phyloP scores from a whole-genome alignment of 2,113 vertebrate genomes.

The Notarius quadriscutis region DNA sequence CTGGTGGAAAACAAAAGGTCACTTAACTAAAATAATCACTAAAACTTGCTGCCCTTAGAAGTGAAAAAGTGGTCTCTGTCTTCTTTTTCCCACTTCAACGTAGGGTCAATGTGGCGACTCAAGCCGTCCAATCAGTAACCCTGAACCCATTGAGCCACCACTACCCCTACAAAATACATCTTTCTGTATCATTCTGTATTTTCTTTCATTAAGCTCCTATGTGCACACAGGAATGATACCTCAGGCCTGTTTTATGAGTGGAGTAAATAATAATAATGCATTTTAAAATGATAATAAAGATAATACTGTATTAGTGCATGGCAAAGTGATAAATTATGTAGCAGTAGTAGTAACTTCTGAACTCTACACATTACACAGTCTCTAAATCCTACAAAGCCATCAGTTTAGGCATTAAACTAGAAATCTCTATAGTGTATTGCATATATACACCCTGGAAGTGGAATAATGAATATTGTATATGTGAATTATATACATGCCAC shows the following conservation, averaged over 20 bases:
- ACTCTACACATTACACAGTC: background rate
- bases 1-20: background rate
- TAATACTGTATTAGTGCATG: background rate
- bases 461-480: background rate
- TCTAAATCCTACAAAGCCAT: background rate
- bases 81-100: too few relatives aligned
- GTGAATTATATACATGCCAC: background rate
- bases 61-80: background rate
- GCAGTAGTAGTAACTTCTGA: background rate
- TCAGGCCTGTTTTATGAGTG: background rate
- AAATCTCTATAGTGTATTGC: background rate
- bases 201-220: background rate
- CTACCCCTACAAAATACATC: background rate
- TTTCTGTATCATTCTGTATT: background rate
- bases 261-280: background rate
- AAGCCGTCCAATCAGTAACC: too few relatives aligned
- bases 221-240: background rate
- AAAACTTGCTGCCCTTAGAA: background rate
- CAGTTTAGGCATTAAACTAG: background rate
- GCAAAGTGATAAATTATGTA: background rate
- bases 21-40: background rate
- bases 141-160: too few relatives aligned
- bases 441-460: background rate
- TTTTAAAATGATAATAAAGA: background rate
- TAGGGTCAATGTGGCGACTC: too few relatives aligned